phyloP scores from a whole-genome alignment of 1,140 invertebrate genomes.

The Arion vulgaris region DNA sequence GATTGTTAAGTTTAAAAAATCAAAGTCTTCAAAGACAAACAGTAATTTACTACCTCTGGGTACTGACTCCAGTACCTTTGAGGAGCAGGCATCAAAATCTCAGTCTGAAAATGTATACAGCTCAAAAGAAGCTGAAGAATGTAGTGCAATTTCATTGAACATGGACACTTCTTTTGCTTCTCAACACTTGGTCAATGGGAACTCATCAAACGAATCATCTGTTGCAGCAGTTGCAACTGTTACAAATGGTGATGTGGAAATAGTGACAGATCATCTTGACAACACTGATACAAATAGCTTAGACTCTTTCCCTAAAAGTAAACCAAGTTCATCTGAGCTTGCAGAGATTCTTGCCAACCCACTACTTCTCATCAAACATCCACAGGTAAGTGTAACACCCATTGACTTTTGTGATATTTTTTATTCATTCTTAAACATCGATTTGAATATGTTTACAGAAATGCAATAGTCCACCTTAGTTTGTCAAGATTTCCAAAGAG shows the following conservation, averaged over 20 bases:
- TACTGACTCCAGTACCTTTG: neutral
- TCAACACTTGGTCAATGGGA: neutral
- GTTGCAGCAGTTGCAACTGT: neutral
- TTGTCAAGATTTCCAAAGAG: too few relatives aligned
- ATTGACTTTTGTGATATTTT: too few relatives aligned
- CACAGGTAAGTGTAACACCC: slow-evolving; percentile 19
- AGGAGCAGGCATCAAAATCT: neutral
- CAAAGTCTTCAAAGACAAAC: neutral
- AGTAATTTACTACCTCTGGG: neutral
- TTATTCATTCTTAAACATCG: too few relatives aligned
- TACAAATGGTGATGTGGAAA: neutral
- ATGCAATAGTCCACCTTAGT: too few relatives aligned
- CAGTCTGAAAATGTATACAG: neutral
- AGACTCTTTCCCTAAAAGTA: neutral
- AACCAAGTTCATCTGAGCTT: neutral
- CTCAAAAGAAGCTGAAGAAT: neutral
- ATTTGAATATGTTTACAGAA: too few relatives aligned
- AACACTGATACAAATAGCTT: neutral
- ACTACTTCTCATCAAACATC: slow-evolving; percentile 13
- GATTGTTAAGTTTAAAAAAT: neutral
- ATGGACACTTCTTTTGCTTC: neutral
- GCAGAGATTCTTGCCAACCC: slow-evolving; percentile 27
- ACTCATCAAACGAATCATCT: neutral
- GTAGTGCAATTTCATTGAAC: neutral
- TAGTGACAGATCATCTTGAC: neutral